Percentiles rank a stretch among this genome's conserved stretches.
Evolutionary conservation across 1,140 invertebrate species (phyloP).

Genomic region (Hermetia illucens): DNA sequence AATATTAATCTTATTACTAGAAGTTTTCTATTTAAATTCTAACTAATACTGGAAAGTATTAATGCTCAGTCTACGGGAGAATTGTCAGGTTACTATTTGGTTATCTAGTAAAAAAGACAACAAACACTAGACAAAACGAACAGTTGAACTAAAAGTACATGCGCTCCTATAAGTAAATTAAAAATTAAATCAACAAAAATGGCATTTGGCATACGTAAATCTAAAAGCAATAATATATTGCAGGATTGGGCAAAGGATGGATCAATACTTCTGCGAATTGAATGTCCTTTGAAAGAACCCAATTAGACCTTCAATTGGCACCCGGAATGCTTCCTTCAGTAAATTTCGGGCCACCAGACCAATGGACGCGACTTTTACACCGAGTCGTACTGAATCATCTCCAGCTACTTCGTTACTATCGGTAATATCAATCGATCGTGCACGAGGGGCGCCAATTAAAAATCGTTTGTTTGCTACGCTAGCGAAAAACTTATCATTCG

Average conservation of each 20-base stretch:
- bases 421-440: slow-evolving; percentile 1
- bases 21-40: no score
- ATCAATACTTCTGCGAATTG: slow-evolving; percentile 18
- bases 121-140: background rate
- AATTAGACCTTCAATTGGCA: slow-evolving; percentile 21
- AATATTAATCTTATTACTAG: background rate
- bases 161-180: slow-evolving; percentile 5
- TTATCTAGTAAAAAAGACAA: slow-evolving; percentile 3
- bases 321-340: no score
- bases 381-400: slow-evolving; percentile 11
- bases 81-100: slow-evolving; percentile 12
- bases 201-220: background rate
- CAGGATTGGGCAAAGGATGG: background rate
- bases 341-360: slow-evolving; percentile 26
- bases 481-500: slow-evolving; percentile 11
- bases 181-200: slow-evolving; percentile 3
- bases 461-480: slow-evolving; percentile 2
- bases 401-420: slow-evolving; percentile 4
- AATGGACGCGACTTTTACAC: slow-evolving; percentile 24
- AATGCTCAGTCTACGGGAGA: no score
- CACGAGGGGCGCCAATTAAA: slow-evolving; percentile 5
- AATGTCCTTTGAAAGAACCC: slow-evolving; percentile 20
- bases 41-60: no score
- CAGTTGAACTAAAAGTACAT: background rate
- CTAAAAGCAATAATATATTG: background rate